Conservation (phyloP, 2,113 vertebrate species). For the Mus pahari region DNA sequence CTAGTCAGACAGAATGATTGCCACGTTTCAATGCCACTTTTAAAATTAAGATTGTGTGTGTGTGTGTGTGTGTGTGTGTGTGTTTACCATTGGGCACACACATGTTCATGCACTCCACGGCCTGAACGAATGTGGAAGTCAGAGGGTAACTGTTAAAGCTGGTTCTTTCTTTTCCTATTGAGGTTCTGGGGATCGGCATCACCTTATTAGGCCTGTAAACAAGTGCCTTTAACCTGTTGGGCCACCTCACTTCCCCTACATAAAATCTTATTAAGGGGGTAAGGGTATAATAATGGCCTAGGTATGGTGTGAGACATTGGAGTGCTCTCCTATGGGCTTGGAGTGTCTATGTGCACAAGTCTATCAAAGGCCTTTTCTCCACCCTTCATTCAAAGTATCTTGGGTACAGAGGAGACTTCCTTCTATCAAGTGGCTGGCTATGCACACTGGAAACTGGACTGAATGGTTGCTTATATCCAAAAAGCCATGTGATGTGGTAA, state of each 20-base stretch:
- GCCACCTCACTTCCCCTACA: neutral
- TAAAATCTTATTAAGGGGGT: neutral
- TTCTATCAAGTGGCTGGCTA: neutral
- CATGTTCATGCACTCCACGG: too few relatives aligned
- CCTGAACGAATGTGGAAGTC: neutral
- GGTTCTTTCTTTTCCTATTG: neutral
- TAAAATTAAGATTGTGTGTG: neutral
- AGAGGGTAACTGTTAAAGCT: neutral
- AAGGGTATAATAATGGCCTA: neutral
- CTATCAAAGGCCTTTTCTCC: neutral
- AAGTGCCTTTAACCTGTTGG: neutral
- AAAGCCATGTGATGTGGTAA: neutral
- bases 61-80: neutral
- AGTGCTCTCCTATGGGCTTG: too few relatives aligned
- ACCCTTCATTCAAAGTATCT: too few relatives aligned
- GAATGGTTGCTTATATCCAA: neutral
- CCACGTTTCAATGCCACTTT: neutral
- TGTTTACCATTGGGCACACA: neutral
- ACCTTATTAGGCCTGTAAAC: neutral
- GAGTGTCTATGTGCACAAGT: rapidly evolving
- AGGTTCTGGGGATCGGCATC: neutral
- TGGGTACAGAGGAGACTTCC: neutral
- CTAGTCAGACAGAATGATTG: neutral
- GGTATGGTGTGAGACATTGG: neutral
- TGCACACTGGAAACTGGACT: neutral